phyloP scores from a whole-genome alignment of 2,888 invertebrate species.

The Chaetogeoica ovagalla region DNA sequence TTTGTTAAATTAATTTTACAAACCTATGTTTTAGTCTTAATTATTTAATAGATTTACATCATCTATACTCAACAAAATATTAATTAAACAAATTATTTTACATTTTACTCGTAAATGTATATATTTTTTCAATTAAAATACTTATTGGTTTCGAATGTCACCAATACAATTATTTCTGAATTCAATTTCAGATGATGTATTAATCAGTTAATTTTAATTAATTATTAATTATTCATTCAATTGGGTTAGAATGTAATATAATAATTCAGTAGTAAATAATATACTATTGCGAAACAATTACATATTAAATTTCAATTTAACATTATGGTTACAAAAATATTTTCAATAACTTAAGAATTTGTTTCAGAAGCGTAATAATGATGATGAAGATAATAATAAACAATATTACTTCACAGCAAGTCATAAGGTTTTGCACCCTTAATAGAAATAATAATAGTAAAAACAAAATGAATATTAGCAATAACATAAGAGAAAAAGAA shows the following conservation, averaged over 20 bases:
- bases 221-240: not conserved
- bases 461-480: constrained; percentile 35
- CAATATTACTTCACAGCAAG: constrained; percentile 25
- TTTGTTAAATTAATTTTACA: constrained; percentile 28
- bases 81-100: not conserved
- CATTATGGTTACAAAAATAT: constrained; percentile 33
- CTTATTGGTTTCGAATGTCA: not conserved
- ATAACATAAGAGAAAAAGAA: not conserved
- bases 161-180: not conserved
- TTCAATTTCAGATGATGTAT: not conserved
- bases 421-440: constrained; percentile 24
- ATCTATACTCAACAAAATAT: constrained; percentile 2
- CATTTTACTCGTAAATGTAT: not conserved
- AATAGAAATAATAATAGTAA: constrained; percentile 5
- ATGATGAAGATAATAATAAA: constrained; percentile 18
- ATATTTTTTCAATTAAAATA: not conserved
- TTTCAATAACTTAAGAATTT: constrained; percentile 26
- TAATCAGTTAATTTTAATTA: not conserved
- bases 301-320: constrained; percentile 6
- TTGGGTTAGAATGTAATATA: constrained; percentile 26
- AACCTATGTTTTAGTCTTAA: constrained; percentile 4
- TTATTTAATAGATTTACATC: not conserved
- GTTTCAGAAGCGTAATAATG: constrained; percentile 1
- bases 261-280: constrained; percentile 8
- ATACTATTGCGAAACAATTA: constrained; percentile 8